Conservation (phyloP, 1,140 invertebrate species). For the Cecropterus lyciades region DNA sequence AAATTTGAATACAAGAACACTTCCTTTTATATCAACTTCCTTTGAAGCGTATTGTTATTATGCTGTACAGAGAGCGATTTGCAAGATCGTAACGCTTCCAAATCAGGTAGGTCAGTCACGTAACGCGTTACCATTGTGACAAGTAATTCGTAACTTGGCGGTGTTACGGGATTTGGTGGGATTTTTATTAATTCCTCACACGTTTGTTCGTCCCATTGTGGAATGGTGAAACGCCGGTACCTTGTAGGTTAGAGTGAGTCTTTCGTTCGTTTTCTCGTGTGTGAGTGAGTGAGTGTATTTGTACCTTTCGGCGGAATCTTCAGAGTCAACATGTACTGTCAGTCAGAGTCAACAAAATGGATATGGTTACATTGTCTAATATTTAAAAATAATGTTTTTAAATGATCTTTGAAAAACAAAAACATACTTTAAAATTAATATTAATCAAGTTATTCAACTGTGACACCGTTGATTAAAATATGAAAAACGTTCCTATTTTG, state of each 20-base stretch:
- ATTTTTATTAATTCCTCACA: constrained; percentile 73
- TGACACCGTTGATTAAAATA: no score
- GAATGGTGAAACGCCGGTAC: constrained; percentile 32
- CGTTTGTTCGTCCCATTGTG: constrained; percentile 73
- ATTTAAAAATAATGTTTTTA: no score
- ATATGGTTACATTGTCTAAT: no score
- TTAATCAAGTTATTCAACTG: no score
- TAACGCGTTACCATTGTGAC: constrained; percentile 65
- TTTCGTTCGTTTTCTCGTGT: background rate
- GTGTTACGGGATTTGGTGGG: constrained; percentile 54
- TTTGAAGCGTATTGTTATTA: constrained; percentile 13
- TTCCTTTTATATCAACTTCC: background rate
- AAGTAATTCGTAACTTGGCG: constrained; percentile 56
- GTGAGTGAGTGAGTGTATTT: background rate
- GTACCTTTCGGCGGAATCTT: background rate
- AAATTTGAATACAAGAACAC: no score
- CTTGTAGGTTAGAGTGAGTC: no score
- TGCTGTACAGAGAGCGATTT: constrained; percentile 40
- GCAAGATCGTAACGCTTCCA: constrained; percentile 50
- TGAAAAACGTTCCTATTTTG: no score
- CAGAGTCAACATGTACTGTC: no score
- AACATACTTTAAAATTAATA: no score
- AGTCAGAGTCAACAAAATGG: no score
- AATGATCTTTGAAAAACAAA: constrained; percentile 8
- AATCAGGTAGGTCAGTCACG: constrained; percentile 67